These are phyloP conservation scores for Eilema sororculum DNA, from an alignment of 2,888 invertebrate genomes.

Conservation along the genomic window DNA sequence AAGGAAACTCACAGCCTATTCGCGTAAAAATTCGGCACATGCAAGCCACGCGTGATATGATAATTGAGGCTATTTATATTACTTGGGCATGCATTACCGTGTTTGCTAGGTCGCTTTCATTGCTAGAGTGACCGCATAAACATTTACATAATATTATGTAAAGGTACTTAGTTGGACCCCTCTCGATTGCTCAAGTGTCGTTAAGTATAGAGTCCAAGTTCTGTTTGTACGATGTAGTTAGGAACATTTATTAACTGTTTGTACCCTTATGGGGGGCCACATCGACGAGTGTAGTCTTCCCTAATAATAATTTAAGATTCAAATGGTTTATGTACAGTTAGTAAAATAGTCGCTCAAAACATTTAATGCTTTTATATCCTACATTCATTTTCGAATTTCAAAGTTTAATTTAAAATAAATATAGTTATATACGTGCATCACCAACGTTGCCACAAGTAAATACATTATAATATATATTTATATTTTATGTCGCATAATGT, in stretches of 20 bases:
- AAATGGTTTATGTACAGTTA: too few species aligned
- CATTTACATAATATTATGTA: constrained; percentile 2
- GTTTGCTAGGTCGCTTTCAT: not conserved
- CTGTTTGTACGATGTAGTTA: not conserved
- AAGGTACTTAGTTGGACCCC: not conserved
- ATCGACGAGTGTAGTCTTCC: not conserved
- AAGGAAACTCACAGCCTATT: not conserved
- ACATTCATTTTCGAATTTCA: too few species aligned
- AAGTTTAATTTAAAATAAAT: too few species aligned
- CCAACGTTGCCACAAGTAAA: too few species aligned
- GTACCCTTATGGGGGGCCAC: not conserved
- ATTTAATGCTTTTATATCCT: too few species aligned
- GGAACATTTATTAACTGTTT: not conserved
- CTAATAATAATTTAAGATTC: too few species aligned
- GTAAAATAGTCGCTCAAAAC: too few species aligned
- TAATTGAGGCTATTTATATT: not conserved
- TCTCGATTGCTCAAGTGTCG: not conserved
- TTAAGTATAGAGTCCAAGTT: not conserved
- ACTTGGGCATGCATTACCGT: not conserved
- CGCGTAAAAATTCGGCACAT: not conserved
- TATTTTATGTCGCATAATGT: too few species aligned
- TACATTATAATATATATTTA: too few species aligned
- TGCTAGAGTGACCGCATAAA: constrained; percentile 2
- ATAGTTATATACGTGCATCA: too few species aligned
- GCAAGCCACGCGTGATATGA: not conserved